Base-by-base conservation (phyloP, 64 coral and sea anemone genomes). In the Pocillopora damicornis region DNA sequence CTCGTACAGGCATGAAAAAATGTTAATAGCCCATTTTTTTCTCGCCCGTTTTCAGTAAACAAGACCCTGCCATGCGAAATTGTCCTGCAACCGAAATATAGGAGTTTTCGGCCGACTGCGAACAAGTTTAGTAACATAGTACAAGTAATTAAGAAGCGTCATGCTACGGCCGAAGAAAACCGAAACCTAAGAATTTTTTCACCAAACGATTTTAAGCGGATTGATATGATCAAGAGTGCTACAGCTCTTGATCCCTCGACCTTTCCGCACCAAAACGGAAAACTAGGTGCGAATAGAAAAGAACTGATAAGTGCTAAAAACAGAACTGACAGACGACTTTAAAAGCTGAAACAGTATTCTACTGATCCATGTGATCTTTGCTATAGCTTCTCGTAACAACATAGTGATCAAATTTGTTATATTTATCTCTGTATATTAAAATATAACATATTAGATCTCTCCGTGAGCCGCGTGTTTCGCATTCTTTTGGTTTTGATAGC, bases 381-480 rank as follows among this genome's bases (percentile, higher is more conserved):
- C 42, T 51, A 51, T 51, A 7, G 42, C 7, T 0, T 20, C n/a
- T 71, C 10, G 75, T 56, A 77, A 77, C 11, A 77, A 15, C 37
- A 15, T 56, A 22, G 37, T 18, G 57, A 57, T 56, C 37, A 83
- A 42, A 64, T 68, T 67, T 67, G 63, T 11, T 36, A 36, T 20
- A 67, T 67, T 9, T 63, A 63, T 71, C 64, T 67, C 20, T 71
- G 2, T 51, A 51, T 51, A 51, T 51, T 51, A 4, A n/a, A 20
- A 23, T 23, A 71, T 23, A 64, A 20, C 30, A 22, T 82, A 82
- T 82, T 65, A 66, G 42, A 65, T 77, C 75, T 77, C 22, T 42
- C 61, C 61, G 38, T 83, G 18, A 71, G 22, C 67, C n/a, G 67
- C 67, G 37, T 83, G 80, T 68, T 83, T 83, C 13, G 35, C 61